Base-by-base conservation (phyloP, 1,140 invertebrate genomes). In the Heliothis virescens region DNA sequence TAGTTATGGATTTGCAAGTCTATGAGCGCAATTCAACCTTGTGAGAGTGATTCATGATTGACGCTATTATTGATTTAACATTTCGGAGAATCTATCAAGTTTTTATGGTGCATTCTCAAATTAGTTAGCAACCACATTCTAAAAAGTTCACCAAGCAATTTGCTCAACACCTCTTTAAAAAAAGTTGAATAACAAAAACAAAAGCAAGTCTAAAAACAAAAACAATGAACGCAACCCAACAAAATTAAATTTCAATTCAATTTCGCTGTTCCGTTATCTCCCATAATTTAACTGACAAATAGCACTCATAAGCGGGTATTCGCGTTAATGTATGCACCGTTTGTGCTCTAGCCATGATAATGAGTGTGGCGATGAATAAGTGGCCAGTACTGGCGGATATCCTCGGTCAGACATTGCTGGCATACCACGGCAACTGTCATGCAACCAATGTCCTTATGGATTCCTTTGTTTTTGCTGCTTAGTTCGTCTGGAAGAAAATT, bases 341-440 rank as follows among this genome's bases (percentile, higher is more conserved):
- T 57, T 21, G 47, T 55, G 47, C 48, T 63, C 79, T 18, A 71
- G 16, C 69, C 60, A 78, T 81, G 80, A 71, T 85, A 83, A 84
- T 84, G 78, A 83, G 83, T 76, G 79, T 81, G 82, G 48, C 74
- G 65, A 79, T 82, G 79, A 85, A 82, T 81, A 79, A 81, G 76
- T 84, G 71, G 41, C 63, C 81, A 69, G 18, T 77, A 60, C 53
- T 59, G 18, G 34, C 82, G 82, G 82, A 83, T 83, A 82, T 84
- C 78, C 81, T 79, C 63, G 79, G 72, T 72, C 78, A 50, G 72
- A 59, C 75, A 59, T 79, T 67, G 55, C 63, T 79, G 76, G 50
- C 48, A 82, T 81, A 73, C 80, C 59, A 4, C 60, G 2, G 15
- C 41, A 9, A 26, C 10, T 53, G 63, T 77, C 71, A 74, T 71